Evolutionary conservation across 2,888 invertebrate species (phyloP).

Genomic region (Eledona agricola): DNA sequence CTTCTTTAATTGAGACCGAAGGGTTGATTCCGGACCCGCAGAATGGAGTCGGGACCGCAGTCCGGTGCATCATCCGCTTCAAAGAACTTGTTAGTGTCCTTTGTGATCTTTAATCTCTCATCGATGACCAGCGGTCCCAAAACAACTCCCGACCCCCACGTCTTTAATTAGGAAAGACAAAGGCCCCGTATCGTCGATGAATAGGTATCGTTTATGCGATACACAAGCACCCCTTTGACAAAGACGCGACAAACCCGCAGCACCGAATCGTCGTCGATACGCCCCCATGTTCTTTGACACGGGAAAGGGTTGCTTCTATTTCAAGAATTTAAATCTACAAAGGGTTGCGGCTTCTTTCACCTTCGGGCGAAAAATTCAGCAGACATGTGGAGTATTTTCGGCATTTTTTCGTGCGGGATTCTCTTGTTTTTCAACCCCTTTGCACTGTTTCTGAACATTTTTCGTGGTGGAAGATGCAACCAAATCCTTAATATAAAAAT

Average conservation of each 20-base stretch:
- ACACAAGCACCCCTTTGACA: conserved; percentile 35
- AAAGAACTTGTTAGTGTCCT: conserved; percentile 53
- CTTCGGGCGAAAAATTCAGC: too few relatives aligned
- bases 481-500: too few relatives aligned
- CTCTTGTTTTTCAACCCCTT: too few relatives aligned
- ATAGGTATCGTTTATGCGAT: conserved; percentile 55
- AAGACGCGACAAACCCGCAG: conserved; percentile 27
- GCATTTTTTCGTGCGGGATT: too few relatives aligned
- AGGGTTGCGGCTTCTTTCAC: conserved; percentile 51
- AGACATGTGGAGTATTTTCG: too few relatives aligned
- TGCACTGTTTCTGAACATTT: too few relatives aligned
- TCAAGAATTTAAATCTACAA: conserved; percentile 55
- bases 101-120: conserved; percentile 52
- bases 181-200: conserved; percentile 61
- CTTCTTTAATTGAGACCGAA: conserved; percentile 29
- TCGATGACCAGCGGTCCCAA: conserved; percentile 49
- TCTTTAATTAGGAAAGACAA: conserved; percentile 62
- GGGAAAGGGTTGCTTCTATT: conserved; percentile 53
- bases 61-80: conserved; percentile 52
- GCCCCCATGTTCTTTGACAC: conserved; percentile 54
- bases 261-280: conserved; percentile 43
- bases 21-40: conserved; percentile 39
- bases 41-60: conserved; percentile 48
- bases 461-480: too few relatives aligned
- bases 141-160: conserved; percentile 39